These are phyloP conservation scores for Campoletis sonorensis DNA, from an alignment of 1,140 invertebrate genomes.

Conservation along the genomic window DNA sequence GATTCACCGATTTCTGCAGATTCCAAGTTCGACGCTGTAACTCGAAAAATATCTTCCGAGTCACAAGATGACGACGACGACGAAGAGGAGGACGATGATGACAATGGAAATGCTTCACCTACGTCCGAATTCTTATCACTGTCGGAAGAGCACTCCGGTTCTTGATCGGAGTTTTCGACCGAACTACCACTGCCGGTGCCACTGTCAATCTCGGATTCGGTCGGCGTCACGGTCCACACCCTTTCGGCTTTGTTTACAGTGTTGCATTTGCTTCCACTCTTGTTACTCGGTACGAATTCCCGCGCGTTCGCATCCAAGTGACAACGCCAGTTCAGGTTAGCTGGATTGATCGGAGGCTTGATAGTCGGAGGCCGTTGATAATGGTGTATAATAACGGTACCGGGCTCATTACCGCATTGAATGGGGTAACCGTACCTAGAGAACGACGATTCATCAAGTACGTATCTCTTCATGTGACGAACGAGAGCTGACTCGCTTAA, in stretches of 20 bases:
- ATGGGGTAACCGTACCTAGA: constrained; percentile 85
- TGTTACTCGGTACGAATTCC: constrained; percentile 79
- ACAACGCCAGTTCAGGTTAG: constrained; percentile 57
- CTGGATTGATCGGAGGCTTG: constrained; percentile 44
- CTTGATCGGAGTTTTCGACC: constrained; percentile 60
- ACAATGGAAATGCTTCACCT: constrained; percentile 59
- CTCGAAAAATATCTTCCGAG: not conserved
- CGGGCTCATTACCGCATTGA: constrained; percentile 78
- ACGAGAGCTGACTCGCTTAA: constrained; percentile 71
- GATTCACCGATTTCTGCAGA: constrained; percentile 73
- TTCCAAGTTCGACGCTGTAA: constrained; percentile 57
- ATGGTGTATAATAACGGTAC: constrained; percentile 78
- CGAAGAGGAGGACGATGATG: constrained; percentile 32
- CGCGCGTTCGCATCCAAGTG: constrained; percentile 80
- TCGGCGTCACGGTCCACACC: not conserved
- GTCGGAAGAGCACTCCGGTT: constrained; percentile 73
- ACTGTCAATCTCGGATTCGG: constrained; percentile 52
- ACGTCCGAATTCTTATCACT: constrained; percentile 71
- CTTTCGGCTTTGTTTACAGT: constrained; percentile 38
- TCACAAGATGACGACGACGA: constrained; percentile 47
- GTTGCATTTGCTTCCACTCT: not conserved
- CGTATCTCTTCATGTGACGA: constrained; percentile 78
- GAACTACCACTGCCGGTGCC: constrained; percentile 59
- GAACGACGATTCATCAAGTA: constrained; percentile 81
- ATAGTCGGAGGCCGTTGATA: constrained; percentile 30